Evolutionary conservation across 2,888 invertebrate species (phyloP), one percentile per base, ranked within the genome.

Genomic region (Malachius bipustulatus): DNA sequence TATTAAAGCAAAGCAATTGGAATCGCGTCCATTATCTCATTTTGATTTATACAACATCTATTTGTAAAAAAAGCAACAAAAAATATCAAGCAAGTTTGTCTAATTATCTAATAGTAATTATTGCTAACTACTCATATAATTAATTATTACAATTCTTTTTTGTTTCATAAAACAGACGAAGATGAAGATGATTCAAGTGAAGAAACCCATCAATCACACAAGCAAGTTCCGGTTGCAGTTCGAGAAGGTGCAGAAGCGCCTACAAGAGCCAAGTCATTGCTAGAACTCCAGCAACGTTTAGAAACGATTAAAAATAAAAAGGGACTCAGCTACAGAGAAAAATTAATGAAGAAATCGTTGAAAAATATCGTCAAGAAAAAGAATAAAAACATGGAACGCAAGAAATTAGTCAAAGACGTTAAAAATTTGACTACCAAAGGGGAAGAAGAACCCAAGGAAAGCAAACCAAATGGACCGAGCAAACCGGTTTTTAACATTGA

Each of bases 401-500:
- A 60, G 36, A 56, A 57, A 38, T 55, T 56, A 2, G 57, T 63
- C 41, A 57, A 63, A 40, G 47, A 50, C 28, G 49, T 49, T n/a
- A 38, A 37, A 16, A 35, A 37, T 11, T 34, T 30, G 12, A 29
- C 42, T 26, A 38, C 40, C n/a, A 30, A 40, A 32, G 46, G 40
- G 35, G 14, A 31, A 19, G 44, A 48, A 38, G 55, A 60, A 41
- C 57, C 63, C 46, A 49, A 57, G 49, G 46, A 67, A 56, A 49
- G 54, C 48, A 39, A 49, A 40, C 41, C 40, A 19, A 27, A 51
- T 46, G 60, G 65, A 43, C 43, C 47, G 13, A 63, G 70, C 0
- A 82, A 79, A 55, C 78, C 82, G n/a, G 71, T 84, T 11, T 87
- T 77, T 48, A 89, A 89, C 57, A 80, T 75, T 47, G 82, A 87